Conservation (phyloP, 2,797 vertebrate genomes). For the Cichlasoma orientale region DNA sequence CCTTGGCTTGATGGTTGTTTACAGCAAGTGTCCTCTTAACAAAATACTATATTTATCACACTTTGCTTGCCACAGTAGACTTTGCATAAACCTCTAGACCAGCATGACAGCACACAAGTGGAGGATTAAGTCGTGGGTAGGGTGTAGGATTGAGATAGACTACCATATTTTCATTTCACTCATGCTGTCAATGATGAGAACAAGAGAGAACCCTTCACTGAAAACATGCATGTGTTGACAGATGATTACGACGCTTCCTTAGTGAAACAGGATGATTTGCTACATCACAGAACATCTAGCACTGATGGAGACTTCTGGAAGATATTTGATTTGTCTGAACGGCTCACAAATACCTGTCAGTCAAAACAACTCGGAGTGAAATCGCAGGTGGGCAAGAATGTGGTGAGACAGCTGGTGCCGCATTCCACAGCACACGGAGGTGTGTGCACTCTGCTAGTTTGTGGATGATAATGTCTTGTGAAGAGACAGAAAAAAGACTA, state of each 20-base stretch:
- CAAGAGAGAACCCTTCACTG: conserved; percentile 52
- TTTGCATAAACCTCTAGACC: conserved; percentile 45
- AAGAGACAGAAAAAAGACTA: conserved; percentile 7
- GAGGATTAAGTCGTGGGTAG: conserved; percentile 67
- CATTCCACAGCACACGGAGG: conserved; percentile 19
- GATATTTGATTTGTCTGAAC: conserved; percentile 53
- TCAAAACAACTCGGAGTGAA: conserved; percentile 52
- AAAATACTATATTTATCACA: conserved; percentile 22
- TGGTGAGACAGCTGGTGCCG: conserved; percentile 47
- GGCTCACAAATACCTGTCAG: conserved; percentile 63
- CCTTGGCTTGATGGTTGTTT: conserved; percentile 21
- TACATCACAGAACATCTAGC: conserved; percentile 53
- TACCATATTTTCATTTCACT: conserved; percentile 62
- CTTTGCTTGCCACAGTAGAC: conserved; percentile 50
- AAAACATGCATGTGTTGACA: conserved; percentile 51
- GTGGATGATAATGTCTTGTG: conserved; percentile 24
- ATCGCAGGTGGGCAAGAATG: conserved; percentile 46
- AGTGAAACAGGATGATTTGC: conserved; percentile 59
- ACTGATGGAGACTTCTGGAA: conserved; percentile 48
- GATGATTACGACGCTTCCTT: conserved; percentile 55
- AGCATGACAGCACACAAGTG: conserved; percentile 49
- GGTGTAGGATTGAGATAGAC: conserved; percentile 66
- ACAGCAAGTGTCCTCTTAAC: conserved; percentile 2
- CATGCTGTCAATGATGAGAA: conserved; percentile 65
- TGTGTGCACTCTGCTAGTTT: background rate